Conservation (phyloP, 2,797 vertebrate genomes). For the Syndactyla subalaris region DNA sequence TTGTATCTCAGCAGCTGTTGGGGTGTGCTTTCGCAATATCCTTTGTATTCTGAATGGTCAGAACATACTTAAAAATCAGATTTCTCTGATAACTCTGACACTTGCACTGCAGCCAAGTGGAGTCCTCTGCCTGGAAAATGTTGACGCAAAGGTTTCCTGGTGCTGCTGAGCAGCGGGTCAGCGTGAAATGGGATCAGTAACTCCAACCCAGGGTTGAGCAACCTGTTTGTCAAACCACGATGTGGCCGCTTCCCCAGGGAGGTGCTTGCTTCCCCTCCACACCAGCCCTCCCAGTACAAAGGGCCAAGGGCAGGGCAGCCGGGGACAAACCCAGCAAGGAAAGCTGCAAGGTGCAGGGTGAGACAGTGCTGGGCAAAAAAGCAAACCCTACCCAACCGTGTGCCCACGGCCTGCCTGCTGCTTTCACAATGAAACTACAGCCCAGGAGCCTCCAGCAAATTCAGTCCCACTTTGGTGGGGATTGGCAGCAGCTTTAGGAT, state of each 20-base stretch:
- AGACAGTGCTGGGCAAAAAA: background rate
- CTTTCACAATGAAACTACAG: background rate
- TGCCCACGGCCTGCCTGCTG: background rate
- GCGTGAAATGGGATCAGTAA: background rate
- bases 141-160: background rate
- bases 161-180: background rate
- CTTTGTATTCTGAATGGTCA: background rate
- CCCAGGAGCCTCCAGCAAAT: background rate
- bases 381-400: background rate
- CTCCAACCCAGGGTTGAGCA: constrained; percentile 28
- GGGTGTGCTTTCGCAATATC: background rate
- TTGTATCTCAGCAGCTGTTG: background rate
- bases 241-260: background rate
- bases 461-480: background rate
- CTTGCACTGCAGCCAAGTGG: background rate
- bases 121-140: background rate
- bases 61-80: background rate
- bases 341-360: background rate
- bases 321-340: background rate
- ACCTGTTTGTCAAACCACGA: background rate
- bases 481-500: background rate
- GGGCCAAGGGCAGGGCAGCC: background rate
- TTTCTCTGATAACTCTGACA: background rate
- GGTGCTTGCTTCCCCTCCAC: background rate
- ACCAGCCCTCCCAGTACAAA: background rate